These are phyloP conservation scores for Mantis religiosa DNA, from an alignment of 2,888 invertebrate species.

Conservation along the genomic window DNA sequence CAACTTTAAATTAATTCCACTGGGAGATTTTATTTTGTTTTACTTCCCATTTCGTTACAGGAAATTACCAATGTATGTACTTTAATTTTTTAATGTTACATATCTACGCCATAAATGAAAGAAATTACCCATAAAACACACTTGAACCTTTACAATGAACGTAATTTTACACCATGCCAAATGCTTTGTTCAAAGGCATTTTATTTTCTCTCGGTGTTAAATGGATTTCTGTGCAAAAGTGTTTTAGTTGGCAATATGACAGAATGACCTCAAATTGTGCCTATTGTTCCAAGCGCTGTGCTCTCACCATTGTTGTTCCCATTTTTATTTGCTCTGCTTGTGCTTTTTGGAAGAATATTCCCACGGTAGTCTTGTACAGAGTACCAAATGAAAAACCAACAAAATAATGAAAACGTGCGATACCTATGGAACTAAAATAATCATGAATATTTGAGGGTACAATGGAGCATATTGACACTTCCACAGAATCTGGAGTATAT, in stretches of 20 bases:
- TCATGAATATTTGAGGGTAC: too few species aligned
- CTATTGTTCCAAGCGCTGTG: neutral
- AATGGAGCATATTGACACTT: too few species aligned
- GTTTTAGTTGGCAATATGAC: neutral
- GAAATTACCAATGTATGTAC: neutral
- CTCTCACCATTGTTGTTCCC: neutral
- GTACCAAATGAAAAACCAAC: too few species aligned
- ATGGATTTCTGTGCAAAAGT: neutral
- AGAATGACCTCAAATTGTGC: neutral
- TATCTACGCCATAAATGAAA: neutral
- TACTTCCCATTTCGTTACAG: neutral
- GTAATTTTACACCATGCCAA: neutral
- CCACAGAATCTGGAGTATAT: too few species aligned
- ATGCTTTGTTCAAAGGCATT: neutral
- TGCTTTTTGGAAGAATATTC: neutral
- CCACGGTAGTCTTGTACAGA: neutral
- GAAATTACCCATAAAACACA: neutral
- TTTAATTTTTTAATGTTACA: neutral
- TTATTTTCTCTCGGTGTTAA: neutral
- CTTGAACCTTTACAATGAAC: neutral
- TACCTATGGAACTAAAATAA: too few species aligned
- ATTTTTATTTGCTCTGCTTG: neutral
- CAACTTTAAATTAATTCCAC: neutral
- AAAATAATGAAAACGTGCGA: too few species aligned
- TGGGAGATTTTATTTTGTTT: neutral